phyloP scores from a whole-genome alignment of 2,113 vertebrate genomes.

The Cairina moschata region DNA sequence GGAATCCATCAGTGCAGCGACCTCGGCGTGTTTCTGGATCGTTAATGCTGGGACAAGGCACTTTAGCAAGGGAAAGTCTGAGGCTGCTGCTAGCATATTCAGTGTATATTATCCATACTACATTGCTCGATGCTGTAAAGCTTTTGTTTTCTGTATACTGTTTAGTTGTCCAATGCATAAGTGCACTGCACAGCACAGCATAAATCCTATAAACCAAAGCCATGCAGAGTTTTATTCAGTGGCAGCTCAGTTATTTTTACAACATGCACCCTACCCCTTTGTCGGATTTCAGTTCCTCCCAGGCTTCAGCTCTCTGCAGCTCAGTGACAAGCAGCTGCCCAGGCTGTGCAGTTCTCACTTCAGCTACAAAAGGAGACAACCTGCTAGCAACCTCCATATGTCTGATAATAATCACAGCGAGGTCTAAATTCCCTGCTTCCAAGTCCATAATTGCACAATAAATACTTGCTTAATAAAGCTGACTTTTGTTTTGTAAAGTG shows the following conservation, averaged over 20 bases:
- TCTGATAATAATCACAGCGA: neutral
- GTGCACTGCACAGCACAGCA: neutral
- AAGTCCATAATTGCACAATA: conserved; percentile 52
- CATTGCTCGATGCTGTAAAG: neutral
- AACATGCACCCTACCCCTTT: neutral
- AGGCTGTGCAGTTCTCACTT: neutral
- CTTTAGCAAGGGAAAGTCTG: neutral
- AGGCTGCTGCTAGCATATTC: conserved; percentile 27
- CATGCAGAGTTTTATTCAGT: neutral
- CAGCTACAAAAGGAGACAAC: neutral
- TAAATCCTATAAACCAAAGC: neutral
- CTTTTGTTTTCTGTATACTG: neutral
- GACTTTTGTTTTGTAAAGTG: conserved; percentile 64
- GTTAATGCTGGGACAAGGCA: neutral
- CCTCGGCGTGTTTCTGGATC: neutral
- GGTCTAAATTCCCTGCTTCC: conserved; percentile 34
- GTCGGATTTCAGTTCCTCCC: neutral
- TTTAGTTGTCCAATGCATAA: neutral
- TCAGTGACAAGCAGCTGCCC: neutral
- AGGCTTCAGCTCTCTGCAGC: neutral
- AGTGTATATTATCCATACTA: neutral
- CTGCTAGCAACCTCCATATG: conserved; percentile 9
- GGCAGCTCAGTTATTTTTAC: neutral
- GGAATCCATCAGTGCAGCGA: neutral
- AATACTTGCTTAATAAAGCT: conserved; percentile 73